Base-by-base conservation (phyloP, 1,140 invertebrate species). In the Caenorhabditis remanei region DNA sequence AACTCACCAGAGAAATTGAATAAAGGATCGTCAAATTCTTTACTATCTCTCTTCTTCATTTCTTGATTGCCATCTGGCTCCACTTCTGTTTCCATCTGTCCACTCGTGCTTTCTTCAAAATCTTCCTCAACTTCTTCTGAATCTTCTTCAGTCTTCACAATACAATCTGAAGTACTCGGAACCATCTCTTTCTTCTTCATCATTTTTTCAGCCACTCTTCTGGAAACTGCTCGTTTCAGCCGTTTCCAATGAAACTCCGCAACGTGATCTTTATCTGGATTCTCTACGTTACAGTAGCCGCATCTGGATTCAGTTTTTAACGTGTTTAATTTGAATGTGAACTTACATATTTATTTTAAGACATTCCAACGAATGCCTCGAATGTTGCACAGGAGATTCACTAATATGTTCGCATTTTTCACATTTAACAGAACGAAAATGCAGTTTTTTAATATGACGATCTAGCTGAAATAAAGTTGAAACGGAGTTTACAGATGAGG, bases 401-500 rank as follows among this genome's bases (percentile, higher is more conserved):
- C 50, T 67, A 3, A 40, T 61, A 6, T 71, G 9, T n/a, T 71
- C 65, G 50, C 84, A 85, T 7, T 67, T 67, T 14, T n/a, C 8
- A 21, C 84, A 85, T 67, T 71, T 65, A 8, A 14, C 7, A 14
- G 50, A 24, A 11, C 19, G 41, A 48, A 24, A 85, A 32, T 85
- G 84, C 24, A 40, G 14, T 11, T 65, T 67, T 55, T 67, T 85
- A 13, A 85, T 19, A 48, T 85, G 84, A 48, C 84, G 84, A 67
- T 85, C 84, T n/a, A 85, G 32, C 84, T 85, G 61, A 85, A 85
- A 67, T 21, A 63, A 19, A 85, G 32, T 41, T 16, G 40, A 55
- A 8, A 13, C 6, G 83, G 21, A 63, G 63, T 21, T 14, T 50
- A 3, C 32, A 32, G 5, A 2, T 4, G 58, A n/a, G 4, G n/a